phyloP scores from a whole-genome alignment of 2,888 invertebrate species.

The Scrobipalpa atriplicella region DNA sequence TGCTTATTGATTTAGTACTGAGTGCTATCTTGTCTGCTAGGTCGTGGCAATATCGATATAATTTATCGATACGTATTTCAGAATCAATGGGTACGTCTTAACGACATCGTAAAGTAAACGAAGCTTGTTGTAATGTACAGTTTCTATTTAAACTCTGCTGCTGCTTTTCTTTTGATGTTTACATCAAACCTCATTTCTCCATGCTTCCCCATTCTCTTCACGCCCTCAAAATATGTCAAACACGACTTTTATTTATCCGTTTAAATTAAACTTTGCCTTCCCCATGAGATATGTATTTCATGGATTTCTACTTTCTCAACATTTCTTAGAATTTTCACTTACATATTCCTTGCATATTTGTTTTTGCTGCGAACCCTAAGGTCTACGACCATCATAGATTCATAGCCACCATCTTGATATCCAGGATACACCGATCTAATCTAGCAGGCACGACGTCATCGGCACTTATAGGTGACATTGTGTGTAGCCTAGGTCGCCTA shows the following conservation, averaged over 20 bases:
- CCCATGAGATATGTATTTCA: no score
- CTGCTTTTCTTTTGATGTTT: background rate
- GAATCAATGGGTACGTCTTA: background rate
- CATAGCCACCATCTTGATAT: conserved; percentile 7
- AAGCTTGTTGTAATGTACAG: background rate
- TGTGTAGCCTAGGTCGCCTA: conserved; percentile 22
- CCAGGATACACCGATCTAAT: conserved; percentile 6
- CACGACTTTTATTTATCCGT: no score
- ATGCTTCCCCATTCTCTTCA: no score
- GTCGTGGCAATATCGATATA: background rate
- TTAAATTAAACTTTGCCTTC: no score
- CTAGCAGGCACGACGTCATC: conserved; percentile 34
- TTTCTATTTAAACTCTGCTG: background rate
- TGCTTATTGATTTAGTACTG: background rate
- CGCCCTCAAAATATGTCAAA: no score
- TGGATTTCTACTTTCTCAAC: no score
- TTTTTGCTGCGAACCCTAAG: background rate
- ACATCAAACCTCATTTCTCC: no score
- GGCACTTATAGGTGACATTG: conserved; percentile 30
- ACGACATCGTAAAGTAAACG: conserved; percentile 1
- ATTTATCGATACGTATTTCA: conserved; percentile 6
- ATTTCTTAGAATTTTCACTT: no score
- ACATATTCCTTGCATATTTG: background rate
- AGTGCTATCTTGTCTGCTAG: background rate
- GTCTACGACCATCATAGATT: background rate